Base-by-base conservation (phyloP, 2,113 vertebrate genomes). In the Mustela lutreola region DNA sequence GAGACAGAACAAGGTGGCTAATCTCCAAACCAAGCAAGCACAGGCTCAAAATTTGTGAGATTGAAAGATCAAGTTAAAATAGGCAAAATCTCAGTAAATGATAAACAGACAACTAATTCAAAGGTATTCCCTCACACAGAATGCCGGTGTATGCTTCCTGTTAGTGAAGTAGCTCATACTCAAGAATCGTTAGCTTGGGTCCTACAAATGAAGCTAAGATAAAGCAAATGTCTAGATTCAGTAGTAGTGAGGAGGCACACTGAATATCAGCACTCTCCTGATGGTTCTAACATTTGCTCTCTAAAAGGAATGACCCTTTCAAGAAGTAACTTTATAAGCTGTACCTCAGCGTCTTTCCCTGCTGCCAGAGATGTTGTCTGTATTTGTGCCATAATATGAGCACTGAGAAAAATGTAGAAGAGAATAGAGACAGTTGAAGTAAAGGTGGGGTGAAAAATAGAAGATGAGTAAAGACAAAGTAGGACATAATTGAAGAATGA, bases 21-120 rank as follows among this genome's bases (percentile, higher is more conserved):
- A 56, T 63, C 31, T 78, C 73, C 85, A 86, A 83, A 60, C 48
- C 42, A 84, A 91, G 19, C 21, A 95, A 81, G 28, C 45, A 39
- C 12, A 96, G 83, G 31, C 31, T 86, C 15, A 71, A 18, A 63
- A 92, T 31, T 62, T 95, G 53, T 94, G 89, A 48, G 33, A 80
- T 21, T 56, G 39, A 84, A 89, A 70, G 10, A 75, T 73, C 26
- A 84, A 88, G 33, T 86, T n/a, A 53, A 79, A n/a, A 53, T 53
- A n/a, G 28, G 31, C 48, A 50, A 53, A 53, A 53, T 53, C 31
- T 79, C 36, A 53, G 33, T 45, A 75, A 83, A 92, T 79, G 11
- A 73, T 83, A 63, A 50, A 50, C 4, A 78, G 31, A 63, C 22
- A 78, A 92, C 7, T 62, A 76, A 81, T 67, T 73, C 53, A 83